These are phyloP conservation scores for Calephelis nemesis DNA, from an alignment of 1,140 invertebrate genomes.

Conservation along the genomic window DNA sequence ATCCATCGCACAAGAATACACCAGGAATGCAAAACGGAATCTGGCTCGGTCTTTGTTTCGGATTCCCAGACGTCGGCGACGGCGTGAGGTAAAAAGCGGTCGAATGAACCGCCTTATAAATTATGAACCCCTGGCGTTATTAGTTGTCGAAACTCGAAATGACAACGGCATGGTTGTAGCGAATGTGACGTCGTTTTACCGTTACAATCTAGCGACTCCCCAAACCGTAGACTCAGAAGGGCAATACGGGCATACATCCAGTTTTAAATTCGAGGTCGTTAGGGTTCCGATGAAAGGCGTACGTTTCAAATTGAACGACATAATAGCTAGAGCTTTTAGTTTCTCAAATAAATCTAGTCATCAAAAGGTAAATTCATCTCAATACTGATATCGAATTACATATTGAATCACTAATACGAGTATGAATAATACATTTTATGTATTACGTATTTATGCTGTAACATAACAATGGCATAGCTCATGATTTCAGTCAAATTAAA, in stretches of 20 bases:
- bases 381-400: too few relatives aligned
- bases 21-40: conserved; percentile 73
- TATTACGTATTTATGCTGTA: too few relatives aligned
- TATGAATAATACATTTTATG: too few relatives aligned
- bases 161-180: conserved; percentile 41
- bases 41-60: conserved; percentile 64
- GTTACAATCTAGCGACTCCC: conserved; percentile 54
- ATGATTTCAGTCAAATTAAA: too few relatives aligned
- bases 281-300: conserved; percentile 28
- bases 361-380: too few relatives aligned
- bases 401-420: too few relatives aligned
- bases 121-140: conserved; percentile 64
- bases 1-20: conserved; percentile 57
- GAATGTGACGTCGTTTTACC: conserved; percentile 58
- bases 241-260: conserved; percentile 57
- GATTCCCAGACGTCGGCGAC: conserved; percentile 74
- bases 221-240: conserved; percentile 46
- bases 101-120: conserved; percentile 67
- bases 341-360: too few relatives aligned
- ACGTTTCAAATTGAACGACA: too few relatives aligned
- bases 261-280: conserved; percentile 55
- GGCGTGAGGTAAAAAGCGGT: conserved; percentile 68
- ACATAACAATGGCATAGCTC: too few relatives aligned
- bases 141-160: conserved; percentile 68
- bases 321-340: too few relatives aligned